phyloP scores from a whole-genome alignment of 2,113 vertebrate genomes.

The Typhlomys cinereus region DNA sequence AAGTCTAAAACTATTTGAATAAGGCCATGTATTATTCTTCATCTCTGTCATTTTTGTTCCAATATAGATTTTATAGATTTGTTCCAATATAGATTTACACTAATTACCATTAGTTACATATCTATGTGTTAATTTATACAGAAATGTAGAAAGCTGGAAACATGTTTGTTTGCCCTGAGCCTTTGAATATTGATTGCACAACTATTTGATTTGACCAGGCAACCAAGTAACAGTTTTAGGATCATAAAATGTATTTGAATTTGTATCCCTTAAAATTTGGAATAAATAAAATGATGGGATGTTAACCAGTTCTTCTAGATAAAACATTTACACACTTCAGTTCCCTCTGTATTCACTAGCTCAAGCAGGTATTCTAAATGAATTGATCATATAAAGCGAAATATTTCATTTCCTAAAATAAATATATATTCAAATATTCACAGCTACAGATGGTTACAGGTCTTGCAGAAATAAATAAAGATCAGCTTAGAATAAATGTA shows the following conservation, averaged over 20 bases:
- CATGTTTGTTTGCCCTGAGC: background rate
- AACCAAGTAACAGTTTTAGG: background rate
- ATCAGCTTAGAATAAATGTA: slow-evolving; percentile 79
- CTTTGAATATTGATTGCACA: slow-evolving; percentile 13
- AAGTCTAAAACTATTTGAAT: slow-evolving; percentile 50
- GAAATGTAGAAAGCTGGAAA: background rate
- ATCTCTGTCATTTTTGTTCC: slow-evolving; percentile 79
- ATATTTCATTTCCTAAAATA: slow-evolving; percentile 80
- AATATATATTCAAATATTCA: slow-evolving; percentile 76
- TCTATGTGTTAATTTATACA: slow-evolving; percentile 20
- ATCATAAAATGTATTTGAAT: slow-evolving; percentile 39
- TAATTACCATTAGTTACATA: too few relatives aligned
- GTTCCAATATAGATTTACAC: too few relatives aligned
- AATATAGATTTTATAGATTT: slow-evolving; percentile 85
- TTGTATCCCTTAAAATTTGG: background rate
- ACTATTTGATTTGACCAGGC: slow-evolving; percentile 6
- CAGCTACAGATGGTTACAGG: slow-evolving; percentile 72
- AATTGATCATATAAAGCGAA: slow-evolving; percentile 72
- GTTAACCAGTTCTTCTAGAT: slow-evolving; percentile 33
- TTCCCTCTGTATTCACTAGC: slow-evolving; percentile 63
- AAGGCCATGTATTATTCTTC: slow-evolving; percentile 73
- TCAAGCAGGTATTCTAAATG: slow-evolving; percentile 75
- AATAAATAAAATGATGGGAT: slow-evolving; percentile 52
- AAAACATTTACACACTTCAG: slow-evolving; percentile 38
- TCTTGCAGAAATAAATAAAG: slow-evolving; percentile 81